Evolutionary conservation across 2,113 vertebrate species (phyloP).

Genomic region (Chionodraco myersi): DNA sequence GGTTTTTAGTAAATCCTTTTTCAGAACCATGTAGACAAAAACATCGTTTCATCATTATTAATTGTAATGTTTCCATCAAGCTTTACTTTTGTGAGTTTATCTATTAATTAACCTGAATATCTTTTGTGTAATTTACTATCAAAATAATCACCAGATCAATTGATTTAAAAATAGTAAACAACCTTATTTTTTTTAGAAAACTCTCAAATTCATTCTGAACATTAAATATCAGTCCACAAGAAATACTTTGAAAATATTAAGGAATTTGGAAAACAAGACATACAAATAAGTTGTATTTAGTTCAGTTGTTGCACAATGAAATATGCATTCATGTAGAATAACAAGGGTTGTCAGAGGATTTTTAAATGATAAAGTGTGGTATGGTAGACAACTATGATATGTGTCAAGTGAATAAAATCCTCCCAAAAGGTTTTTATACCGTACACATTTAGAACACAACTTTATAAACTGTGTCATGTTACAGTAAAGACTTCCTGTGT

Average conservation of each 20-base stretch:
- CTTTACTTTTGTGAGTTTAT: no score
- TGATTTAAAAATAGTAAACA: no score
- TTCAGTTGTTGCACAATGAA: neutral
- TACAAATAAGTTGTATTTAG: no score
- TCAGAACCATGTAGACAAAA: no score
- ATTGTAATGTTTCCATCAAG: no score
- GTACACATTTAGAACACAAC: neutral
- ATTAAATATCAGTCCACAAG: neutral
- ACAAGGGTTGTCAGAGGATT: neutral
- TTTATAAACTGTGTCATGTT: slow-evolving; percentile 31
- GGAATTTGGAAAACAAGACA: neutral
- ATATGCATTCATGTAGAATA: neutral
- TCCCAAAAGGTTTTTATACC: neutral
- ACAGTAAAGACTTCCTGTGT: neutral
- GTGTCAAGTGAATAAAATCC: neutral
- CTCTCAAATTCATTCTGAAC: no score
- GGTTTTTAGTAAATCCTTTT: no score
- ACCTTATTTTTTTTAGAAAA: no score
- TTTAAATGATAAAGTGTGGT: neutral
- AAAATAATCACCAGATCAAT: neutral
- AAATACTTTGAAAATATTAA: no score
- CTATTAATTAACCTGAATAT: neutral
- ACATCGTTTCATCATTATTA: no score
- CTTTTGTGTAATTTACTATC: neutral
- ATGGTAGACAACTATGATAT: neutral